These are phyloP conservation scores for Parascotia fuliginaria DNA, from an alignment of 2,888 invertebrate genomes.

Conservation along the genomic window DNA sequence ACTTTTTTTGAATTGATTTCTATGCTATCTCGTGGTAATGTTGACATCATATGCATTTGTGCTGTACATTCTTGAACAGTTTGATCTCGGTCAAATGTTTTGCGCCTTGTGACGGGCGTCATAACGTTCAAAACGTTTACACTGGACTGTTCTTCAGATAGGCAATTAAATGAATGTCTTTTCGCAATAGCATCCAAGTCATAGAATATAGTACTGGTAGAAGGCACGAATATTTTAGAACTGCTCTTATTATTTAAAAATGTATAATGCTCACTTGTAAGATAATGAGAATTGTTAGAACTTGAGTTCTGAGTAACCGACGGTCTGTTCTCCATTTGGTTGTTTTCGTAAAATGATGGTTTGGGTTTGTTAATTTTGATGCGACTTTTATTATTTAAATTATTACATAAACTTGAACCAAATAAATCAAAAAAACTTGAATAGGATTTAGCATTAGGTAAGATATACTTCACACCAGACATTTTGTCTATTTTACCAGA, in stretches of 20 bases:
- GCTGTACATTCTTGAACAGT: conserved; percentile 70
- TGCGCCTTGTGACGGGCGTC: conserved; percentile 36
- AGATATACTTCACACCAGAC: conserved; percentile 34
- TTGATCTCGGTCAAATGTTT: conserved; percentile 50
- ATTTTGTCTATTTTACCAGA: conserved; percentile 20
- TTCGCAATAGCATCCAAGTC: conserved; percentile 72
- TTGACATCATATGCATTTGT: conserved; percentile 56
- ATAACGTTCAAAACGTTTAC: conserved; percentile 49
- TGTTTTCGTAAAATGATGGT: conserved; percentile 26
- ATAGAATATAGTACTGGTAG: conserved; percentile 73
- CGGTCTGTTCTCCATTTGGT: conserved; percentile 20
- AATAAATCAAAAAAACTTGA: conserved; percentile 61
- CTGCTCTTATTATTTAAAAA: conserved; percentile 53
- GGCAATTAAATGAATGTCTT: conserved; percentile 66
- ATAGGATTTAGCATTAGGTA: conserved; percentile 54
- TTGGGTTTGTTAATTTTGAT: conserved; percentile 24
- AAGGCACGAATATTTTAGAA: conserved; percentile 50
- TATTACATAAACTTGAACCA: conserved; percentile 44
- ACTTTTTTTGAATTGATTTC: conserved; percentile 50
- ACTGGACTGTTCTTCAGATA: conserved; percentile 53
- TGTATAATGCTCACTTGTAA: conserved; percentile 65
- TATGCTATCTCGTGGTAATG: conserved; percentile 50
- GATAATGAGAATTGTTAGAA: conserved; percentile 34
- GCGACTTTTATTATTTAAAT: conserved; percentile 30
- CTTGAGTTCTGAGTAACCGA: conserved; percentile 15